Conservation (phyloP, 2,888 invertebrate genomes). For the Limnephilus lunatus region DNA sequence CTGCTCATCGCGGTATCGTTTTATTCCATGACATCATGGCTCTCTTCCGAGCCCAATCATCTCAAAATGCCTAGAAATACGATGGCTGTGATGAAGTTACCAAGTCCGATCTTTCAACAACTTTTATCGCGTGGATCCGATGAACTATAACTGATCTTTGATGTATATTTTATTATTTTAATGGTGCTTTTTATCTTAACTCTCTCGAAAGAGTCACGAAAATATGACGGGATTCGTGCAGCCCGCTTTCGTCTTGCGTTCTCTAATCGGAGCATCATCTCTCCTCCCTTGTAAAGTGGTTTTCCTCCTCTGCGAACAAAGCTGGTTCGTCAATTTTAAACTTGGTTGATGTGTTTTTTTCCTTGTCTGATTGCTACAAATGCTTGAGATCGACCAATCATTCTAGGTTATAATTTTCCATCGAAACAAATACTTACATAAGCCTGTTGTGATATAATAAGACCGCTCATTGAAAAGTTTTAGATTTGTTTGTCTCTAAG, state of each 20-base stretch:
- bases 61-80: constrained; percentile 36
- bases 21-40: constrained; percentile 41
- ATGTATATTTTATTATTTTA: constrained; percentile 53
- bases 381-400: neutral
- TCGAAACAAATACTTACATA: neutral
- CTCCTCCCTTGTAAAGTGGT: constrained; percentile 17
- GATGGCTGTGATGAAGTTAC: constrained; percentile 25
- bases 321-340: neutral
- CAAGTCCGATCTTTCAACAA: constrained; percentile 43
- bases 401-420: neutral
- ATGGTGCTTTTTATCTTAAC: constrained; percentile 34
- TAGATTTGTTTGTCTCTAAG: neutral
- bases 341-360: neutral
- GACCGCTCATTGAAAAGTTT: neutral
- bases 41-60: constrained; percentile 24
- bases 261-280: constrained; percentile 27
- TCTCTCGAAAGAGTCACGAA: constrained; percentile 45
- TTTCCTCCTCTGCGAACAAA: neutral
- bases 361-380: neutral
- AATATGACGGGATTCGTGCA: constrained; percentile 41
- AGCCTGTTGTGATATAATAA: neutral
- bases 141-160: constrained; percentile 47
- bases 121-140: constrained; percentile 42
- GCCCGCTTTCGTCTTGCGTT: constrained; percentile 38
- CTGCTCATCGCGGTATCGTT: neutral